These are phyloP conservation scores for Turnix velox DNA, from an alignment of 2,113 vertebrate genomes.

Conservation along the genomic window DNA sequence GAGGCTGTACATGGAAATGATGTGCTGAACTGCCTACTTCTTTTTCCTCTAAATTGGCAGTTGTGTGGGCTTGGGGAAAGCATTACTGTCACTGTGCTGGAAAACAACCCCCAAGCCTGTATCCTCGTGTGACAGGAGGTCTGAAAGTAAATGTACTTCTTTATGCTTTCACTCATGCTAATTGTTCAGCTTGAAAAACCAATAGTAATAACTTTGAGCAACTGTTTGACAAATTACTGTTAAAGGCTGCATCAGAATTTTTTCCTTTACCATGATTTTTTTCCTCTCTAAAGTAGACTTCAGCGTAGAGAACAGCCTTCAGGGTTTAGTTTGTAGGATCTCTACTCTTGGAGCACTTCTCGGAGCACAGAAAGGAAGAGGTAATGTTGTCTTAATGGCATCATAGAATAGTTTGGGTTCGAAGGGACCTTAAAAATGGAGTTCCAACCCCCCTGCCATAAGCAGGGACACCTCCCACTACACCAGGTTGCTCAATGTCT, in stretches of 20 bases:
- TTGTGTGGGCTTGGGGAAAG: constrained; percentile 65
- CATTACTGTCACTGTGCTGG: constrained; percentile 43
- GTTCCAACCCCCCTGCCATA: too few species aligned
- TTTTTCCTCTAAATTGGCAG: constrained; percentile 41
- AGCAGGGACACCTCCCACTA: too few species aligned
- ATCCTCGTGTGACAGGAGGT: constrained; percentile 29
- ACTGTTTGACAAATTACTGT: constrained; percentile 9
- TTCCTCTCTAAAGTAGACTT: neutral
- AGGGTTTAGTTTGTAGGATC: neutral
- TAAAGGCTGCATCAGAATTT: neutral
- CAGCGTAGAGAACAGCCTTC: neutral
- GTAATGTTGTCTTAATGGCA: neutral
- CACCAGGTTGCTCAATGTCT: too few species aligned
- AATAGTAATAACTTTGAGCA: constrained; percentile 38
- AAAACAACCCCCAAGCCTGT: constrained; percentile 52
- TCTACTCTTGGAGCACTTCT: neutral
- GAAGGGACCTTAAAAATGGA: too few species aligned
- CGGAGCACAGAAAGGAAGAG: neutral
- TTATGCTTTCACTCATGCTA: constrained; percentile 44
- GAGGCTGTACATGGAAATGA: constrained; percentile 50
- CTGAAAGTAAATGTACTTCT: constrained; percentile 27
- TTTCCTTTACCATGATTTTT: neutral
- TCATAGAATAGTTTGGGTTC: too few species aligned
- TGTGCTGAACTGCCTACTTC: constrained; percentile 49
- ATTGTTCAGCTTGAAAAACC: constrained; percentile 43